phyloP scores from a whole-genome alignment of 2,888 invertebrate genomes.

The Congeria kusceri region DNA sequence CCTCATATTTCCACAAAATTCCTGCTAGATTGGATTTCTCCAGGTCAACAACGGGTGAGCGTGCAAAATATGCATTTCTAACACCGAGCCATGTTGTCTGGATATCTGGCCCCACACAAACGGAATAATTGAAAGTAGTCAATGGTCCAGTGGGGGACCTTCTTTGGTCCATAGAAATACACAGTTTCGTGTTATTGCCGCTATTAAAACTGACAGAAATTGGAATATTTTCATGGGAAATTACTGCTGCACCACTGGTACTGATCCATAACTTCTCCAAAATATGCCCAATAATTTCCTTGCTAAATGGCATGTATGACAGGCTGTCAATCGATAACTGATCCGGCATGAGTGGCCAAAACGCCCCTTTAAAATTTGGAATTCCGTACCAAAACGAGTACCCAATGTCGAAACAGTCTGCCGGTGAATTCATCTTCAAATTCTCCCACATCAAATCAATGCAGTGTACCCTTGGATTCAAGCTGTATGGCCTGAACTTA shows the following conservation, averaged over 20 bases:
- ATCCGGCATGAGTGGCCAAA: slow-evolving; percentile 62
- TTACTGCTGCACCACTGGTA: slow-evolving; percentile 61
- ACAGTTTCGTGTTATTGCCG: slow-evolving; percentile 53
- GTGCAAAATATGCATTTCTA: slow-evolving; percentile 54
- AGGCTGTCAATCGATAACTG: slow-evolving; percentile 33
- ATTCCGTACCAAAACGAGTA: slow-evolving; percentile 69
- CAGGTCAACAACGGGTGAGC: slow-evolving; percentile 29
- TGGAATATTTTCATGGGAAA: slow-evolving; percentile 57
- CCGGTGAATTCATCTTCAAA: slow-evolving; percentile 41
- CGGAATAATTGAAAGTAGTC: slow-evolving; percentile 55
- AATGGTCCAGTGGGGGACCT: slow-evolving; percentile 11
- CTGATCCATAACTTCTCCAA: slow-evolving; percentile 68
- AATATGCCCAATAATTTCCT: slow-evolving; percentile 50
- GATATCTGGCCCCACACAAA: slow-evolving; percentile 67
- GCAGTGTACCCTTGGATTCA: slow-evolving; percentile 59
- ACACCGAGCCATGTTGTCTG: slow-evolving; percentile 56
- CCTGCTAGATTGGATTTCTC: slow-evolving; percentile 49
- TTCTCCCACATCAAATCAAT: slow-evolving; percentile 63
- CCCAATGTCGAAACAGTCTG: slow-evolving; percentile 67
- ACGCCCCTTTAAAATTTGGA: slow-evolving; percentile 56
- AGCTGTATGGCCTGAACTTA: slow-evolving; percentile 45
- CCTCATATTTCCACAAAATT: slow-evolving; percentile 57
- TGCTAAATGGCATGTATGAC: slow-evolving; percentile 54
- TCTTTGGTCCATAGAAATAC: slow-evolving; percentile 58
- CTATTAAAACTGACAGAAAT: slow-evolving; percentile 63